These are phyloP conservation scores for Thunnus albacares DNA, from an alignment of 2,797 vertebrate genomes.

Conservation along the genomic window DNA sequence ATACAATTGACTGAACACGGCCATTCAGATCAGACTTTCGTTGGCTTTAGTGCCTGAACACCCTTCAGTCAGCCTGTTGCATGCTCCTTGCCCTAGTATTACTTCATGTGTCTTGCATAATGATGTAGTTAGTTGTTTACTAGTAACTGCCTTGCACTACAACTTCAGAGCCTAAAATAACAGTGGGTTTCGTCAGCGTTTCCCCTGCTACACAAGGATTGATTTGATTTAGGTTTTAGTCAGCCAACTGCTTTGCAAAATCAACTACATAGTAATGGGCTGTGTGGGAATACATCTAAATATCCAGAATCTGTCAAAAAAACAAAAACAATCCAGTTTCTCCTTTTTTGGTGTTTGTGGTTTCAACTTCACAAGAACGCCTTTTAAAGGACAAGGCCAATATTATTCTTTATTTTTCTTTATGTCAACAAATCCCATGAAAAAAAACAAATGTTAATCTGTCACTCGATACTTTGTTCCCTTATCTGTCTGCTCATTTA, in stretches of 20 bases:
- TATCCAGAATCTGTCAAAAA: not conserved
- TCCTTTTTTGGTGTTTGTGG: no score
- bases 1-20: slow-evolving; percentile 5
- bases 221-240: not conserved
- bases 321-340: not conserved
- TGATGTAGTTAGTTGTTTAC: slow-evolving; percentile 5
- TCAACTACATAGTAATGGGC: not conserved
- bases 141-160: not conserved
- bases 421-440: not conserved
- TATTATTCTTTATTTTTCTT: not conserved
- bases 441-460: not conserved
- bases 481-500: not conserved
- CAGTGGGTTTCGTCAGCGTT: not conserved
- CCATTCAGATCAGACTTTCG: slow-evolving; percentile 30
- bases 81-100: slow-evolving; percentile 20
- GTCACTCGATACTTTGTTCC: not conserved
- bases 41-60: slow-evolving; percentile 17
- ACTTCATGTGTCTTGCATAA: slow-evolving; percentile 60
- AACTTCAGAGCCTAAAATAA: not conserved
- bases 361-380: not conserved
- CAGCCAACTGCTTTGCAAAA: not conserved
- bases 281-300: not conserved
- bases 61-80: slow-evolving; percentile 4
- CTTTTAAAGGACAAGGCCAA: slow-evolving; percentile 11
- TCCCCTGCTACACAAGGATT: slow-evolving; percentile 5